Evolutionary conservation across 2,888 invertebrate species (phyloP), one percentile per base, ranked within the genome.

Genomic region (Tanypteryx hageni): DNA sequence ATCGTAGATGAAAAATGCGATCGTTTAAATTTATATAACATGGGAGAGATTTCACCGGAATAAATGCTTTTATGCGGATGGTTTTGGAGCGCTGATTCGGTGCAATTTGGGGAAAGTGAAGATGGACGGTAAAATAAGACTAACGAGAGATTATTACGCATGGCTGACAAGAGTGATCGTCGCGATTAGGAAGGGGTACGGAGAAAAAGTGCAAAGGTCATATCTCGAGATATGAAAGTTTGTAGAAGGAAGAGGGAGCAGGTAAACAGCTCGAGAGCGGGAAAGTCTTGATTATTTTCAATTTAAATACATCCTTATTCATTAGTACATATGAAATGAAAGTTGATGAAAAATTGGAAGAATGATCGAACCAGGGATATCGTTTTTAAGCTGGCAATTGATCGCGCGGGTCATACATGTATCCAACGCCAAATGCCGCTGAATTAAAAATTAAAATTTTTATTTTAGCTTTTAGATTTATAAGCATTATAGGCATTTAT

Each of bases 181-280:
- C 11, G 76, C 76, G 76, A 76, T 76, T 76, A 76, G 76, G 22
- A 27, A 13, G 13, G 22, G 76, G 68, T 22, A 68, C n/a, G 68
- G 68, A 22, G 22, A 76, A 76, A 44, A 44, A 44, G 22, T 22
- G 76, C 27, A 76, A 27, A 76, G 8, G 22, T 76, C 76, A 27
- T 76, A 76, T 22, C 76, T 76, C 27, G 76, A 76, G 13, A 76
- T 76, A 76, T 76, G 76, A 76, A 76, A 76, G 76, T 76, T 13
- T 27, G 22, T 22, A 22, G 76, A 22, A 76, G 76, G 76, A 76
- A 76, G 76, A 76, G 76, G 76, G 27, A 27, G 76, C 76, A 13
- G 76, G 27, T 22, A 76, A 76, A 27, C 27, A 22, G 22, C 27
- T 22, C 68, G 64, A 64, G 18, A 18, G 16, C 76, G 76, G 22